These are phyloP conservation scores for Anadara kagoshimensis DNA, from an alignment of 1,140 invertebrate genomes.

Conservation along the genomic window DNA sequence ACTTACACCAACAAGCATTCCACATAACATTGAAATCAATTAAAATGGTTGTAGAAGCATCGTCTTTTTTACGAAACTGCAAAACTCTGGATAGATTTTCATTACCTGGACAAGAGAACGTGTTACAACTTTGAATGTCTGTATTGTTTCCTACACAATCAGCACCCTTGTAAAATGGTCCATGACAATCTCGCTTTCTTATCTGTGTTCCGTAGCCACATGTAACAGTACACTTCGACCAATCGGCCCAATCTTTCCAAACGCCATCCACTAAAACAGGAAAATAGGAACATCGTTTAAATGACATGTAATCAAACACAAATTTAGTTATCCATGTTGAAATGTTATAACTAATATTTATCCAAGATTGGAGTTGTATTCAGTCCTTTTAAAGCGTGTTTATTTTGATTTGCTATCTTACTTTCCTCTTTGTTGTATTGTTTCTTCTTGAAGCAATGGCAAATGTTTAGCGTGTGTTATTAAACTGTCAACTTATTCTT, in stretches of 20 bases:
- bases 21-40: too few species aligned
- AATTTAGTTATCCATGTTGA: neutral
- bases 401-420: neutral
- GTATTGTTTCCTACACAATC: slow-evolving; percentile 30
- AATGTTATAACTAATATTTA: neutral
- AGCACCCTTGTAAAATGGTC: slow-evolving; percentile 35
- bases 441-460: neutral
- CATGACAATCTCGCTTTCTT: slow-evolving; percentile 76
- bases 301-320: neutral
- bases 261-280: slow-evolving; percentile 72
- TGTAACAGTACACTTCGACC: slow-evolving; percentile 79
- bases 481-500: neutral
- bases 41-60: too few species aligned
- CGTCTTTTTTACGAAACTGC: too few species aligned
- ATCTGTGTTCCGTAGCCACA: slow-evolving; percentile 79
- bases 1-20: too few species aligned
- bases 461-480: neutral
- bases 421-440: neutral
- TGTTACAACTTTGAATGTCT: slow-evolving; percentile 30
- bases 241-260: slow-evolving; percentile 79
- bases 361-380: neutral
- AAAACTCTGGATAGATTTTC: too few species aligned
- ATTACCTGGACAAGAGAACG: slow-evolving; percentile 33
- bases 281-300: neutral
- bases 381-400: neutral